Base-by-base conservation (phyloP, 2,797 vertebrate genomes). In the Poeciliopsis turneri region DNA sequence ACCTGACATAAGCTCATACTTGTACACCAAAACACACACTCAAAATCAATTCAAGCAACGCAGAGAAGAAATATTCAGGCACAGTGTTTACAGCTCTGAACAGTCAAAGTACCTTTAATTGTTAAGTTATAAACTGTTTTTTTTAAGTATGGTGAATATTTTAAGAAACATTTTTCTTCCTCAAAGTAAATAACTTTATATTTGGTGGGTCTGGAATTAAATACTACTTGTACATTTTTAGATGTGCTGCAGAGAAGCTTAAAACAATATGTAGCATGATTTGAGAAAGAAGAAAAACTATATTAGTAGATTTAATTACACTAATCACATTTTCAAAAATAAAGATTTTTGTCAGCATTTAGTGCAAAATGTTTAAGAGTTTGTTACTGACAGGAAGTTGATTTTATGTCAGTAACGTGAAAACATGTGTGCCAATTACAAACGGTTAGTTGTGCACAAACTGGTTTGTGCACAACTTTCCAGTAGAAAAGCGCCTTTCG, bases 41-140 rank as follows among this genome's bases (percentile, higher is more conserved):
- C 25, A 47, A 73, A 30, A 69, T 33, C 72, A 18, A 76, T 8
- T 68, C 55, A 79, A 15, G 46, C 73, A 46, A 20, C 2, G 51
- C 47, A 16, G 33, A 72, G 36, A 25, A 72, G n/a, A 88, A 45
- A 74, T 28, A 36, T 23, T 77, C 3, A 25, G 20, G 16, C 43
- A 49, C 57, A 9, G 11, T 28, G 16, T 46, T 39, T 66, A 10
- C 39, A 25, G 10, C 47, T 43, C 59, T 9, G 23, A 43, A 15
- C 30, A 69, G 20, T n/a, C 39, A 39, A 43, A 12, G 12, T 28
- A 70, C 25, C 25, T 46, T 12, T 18, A 9, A 18, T 25, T 6
- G 1, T 46, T 28, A 46, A 30, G 28, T 18, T 46, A 45, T 46
- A 8, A 70, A 70, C 13, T 10, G 12, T 43, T 47, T 15, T n/a